Conservation (phyloP, 2,113 vertebrate species). For the Calidris pugnax region DNA sequence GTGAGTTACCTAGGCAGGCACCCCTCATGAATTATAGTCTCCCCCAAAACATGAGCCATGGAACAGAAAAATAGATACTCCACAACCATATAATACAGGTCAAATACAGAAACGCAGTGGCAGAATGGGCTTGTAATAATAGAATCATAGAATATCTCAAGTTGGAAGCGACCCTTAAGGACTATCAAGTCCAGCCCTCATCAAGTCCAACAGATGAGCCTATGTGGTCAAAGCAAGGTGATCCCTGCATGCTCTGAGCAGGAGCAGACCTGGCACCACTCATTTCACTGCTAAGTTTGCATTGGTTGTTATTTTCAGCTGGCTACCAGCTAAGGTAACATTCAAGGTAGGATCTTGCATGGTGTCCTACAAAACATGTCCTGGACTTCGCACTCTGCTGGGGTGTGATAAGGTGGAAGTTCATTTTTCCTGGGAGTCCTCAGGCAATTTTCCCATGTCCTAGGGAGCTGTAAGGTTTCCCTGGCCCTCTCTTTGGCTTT, state of each 20-base stretch:
- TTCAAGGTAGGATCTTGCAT: background rate
- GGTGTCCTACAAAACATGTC: background rate
- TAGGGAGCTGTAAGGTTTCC: background rate
- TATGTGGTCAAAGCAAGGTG: background rate
- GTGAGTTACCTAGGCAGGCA: constrained; percentile 37
- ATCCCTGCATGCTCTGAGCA: background rate
- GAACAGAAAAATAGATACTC: constrained; percentile 34
- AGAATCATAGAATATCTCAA: background rate
- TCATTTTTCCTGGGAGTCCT: background rate
- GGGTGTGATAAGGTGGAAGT: accelerated
- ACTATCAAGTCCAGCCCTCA: background rate
- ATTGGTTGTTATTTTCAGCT: background rate
- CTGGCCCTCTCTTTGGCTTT: background rate
- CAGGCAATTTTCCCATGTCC: background rate
- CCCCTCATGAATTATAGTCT: constrained; percentile 32
- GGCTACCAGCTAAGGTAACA: background rate
- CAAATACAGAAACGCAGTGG: background rate
- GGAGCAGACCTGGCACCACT: background rate
- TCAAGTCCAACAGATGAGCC: background rate
- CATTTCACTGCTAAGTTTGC: background rate
- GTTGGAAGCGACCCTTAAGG: background rate
- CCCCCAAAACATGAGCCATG: background rate
- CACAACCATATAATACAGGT: background rate
- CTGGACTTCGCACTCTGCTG: background rate
- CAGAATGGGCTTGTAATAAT: background rate